A percentile compares a stretch with the other conserved stretches of the same genome.
Evolutionary conservation across 2,888 invertebrate species (phyloP).

Genomic region (Leptarthrus brevirostris): DNA sequence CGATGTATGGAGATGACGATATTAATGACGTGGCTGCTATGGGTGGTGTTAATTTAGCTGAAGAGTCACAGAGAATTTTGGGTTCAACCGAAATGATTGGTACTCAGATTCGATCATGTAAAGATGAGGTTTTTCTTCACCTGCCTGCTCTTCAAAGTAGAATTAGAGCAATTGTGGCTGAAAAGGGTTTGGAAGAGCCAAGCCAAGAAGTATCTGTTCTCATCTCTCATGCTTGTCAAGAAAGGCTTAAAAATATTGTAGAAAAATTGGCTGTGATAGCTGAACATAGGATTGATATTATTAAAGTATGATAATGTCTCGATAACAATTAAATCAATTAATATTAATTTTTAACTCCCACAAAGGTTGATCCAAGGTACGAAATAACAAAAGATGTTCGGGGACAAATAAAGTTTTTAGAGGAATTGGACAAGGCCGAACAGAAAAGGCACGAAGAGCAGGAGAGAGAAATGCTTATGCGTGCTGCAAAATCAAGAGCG

Average conservation of each 20-base stretch:
- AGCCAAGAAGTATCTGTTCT: slow-evolving; percentile 86
- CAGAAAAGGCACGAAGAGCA: slow-evolving; percentile 94
- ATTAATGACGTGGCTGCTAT: slow-evolving; percentile 99
- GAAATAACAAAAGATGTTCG: slow-evolving; percentile 90
- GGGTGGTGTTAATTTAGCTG: slow-evolving; percentile 97
- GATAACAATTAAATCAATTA: slow-evolving; percentile 3
- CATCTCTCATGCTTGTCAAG: slow-evolving; percentile 94
- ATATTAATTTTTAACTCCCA: too few species aligned
- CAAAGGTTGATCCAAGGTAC: slow-evolving; percentile 87
- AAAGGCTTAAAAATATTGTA: slow-evolving; percentile 88
- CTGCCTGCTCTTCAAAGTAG: slow-evolving; percentile 80
- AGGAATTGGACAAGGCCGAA: slow-evolving; percentile 94
- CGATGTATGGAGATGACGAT: slow-evolving; percentile 86
- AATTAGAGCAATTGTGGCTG: slow-evolving; percentile 80
- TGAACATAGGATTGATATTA: slow-evolving; percentile 93
- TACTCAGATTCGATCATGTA: slow-evolving; percentile 89
- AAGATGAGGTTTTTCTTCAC: slow-evolving; percentile 90
- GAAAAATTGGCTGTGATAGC: slow-evolving; percentile 93
- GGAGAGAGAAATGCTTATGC: slow-evolving; percentile 91
- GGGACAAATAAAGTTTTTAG: slow-evolving; percentile 95
- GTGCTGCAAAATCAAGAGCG: slow-evolving; percentile 95
- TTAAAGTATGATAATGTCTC: slow-evolving; percentile 74
- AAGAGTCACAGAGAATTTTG: slow-evolving; percentile 94
- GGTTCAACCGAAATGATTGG: slow-evolving; percentile 91
- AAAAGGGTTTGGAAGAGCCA: slow-evolving; percentile 86